Base-by-base conservation (phyloP, 2,113 vertebrate genomes). In the Burhinus oedicnemus region DNA sequence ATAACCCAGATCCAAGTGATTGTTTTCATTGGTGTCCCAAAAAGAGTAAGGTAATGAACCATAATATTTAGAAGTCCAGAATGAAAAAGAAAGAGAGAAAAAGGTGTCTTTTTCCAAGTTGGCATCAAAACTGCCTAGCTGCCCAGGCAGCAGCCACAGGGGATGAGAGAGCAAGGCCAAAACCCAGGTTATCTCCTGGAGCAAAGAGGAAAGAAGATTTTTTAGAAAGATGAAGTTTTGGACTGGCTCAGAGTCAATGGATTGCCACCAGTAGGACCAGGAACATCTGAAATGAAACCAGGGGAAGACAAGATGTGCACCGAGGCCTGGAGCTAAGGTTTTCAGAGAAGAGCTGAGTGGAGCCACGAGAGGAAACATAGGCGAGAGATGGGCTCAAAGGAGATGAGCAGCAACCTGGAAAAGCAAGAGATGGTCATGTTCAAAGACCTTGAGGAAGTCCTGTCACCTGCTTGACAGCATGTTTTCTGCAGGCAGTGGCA, bases 41-140 rank as follows among this genome's bases (percentile, higher is more conserved):
- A 70, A 27, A 52, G 2, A 54, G 10, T 23, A 65, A 52, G 15
- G 12, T n/a, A 52, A 36, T 4, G 15, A 55, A 26, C 5, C 2
- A 3, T 2, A 40, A 21, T 51, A 19, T 71, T 87, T 54, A 23
- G 30, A 90, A 82, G 4, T 14, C 6, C 12, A 51, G 22, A 61
- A 51, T 38, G 57, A 45, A 79, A 79, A 83, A 60, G 9, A 34
- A 8, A 9, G 6, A 29, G 4, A 4, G 23, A 62, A 51, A 51
- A 30, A 34, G 18, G 12, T 6, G 1, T 0, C 1, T 0, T 52
- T 77, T 80, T 32, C 25, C 34, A 25, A 44, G 8, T 6, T 36
- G 26, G 3, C 23, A 65, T 60, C 30, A 66, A 66, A 66, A 32
- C 6, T 44, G 27, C 5, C 19, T 11, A 44, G 21, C 29, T 44